Conservation (phyloP, 1,140 invertebrate species). For the Drosophila nikananu region DNA sequence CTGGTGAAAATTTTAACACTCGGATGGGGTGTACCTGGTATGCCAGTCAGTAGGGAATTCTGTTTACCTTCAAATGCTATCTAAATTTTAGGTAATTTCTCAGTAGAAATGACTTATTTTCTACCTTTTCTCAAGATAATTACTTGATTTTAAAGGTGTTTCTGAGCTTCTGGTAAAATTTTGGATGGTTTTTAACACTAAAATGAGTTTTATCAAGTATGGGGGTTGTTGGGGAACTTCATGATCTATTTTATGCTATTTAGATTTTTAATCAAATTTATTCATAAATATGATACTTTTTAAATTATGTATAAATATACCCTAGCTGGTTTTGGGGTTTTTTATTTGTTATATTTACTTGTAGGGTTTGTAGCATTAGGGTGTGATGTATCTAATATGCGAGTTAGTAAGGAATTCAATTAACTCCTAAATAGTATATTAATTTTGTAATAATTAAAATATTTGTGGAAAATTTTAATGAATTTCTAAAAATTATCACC, state of each 20-base stretch:
- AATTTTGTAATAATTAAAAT: not conserved
- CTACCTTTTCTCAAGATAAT: not conserved
- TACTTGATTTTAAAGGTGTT: not conserved
- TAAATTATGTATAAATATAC: not conserved
- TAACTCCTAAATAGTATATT: too few relatives aligned
- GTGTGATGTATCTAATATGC: slow-evolving; percentile 1
- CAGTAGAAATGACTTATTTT: not conserved
- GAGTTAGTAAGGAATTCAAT: not conserved
- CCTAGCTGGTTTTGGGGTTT: not conserved
- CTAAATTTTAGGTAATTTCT: not conserved
- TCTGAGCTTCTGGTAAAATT: not conserved
- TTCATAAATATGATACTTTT: not conserved
- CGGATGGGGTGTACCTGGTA: slow-evolving; percentile 25
- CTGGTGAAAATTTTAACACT: slow-evolving; percentile 16
- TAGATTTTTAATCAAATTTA: not conserved
- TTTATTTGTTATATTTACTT: not conserved
- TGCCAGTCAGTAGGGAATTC: not conserved
- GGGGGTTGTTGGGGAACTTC: too few relatives aligned
- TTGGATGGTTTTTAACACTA: slow-evolving; percentile 6
- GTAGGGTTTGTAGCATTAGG: not conserved
- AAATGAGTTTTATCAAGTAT: slow-evolving; percentile 7
- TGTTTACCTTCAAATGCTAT: not conserved
- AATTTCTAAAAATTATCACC: not conserved
- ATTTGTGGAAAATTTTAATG: not conserved
- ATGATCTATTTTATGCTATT: not conserved